Evolutionary conservation across 1,140 invertebrate species (phyloP).

Genomic region (Hirudo medicinalis): DNA sequence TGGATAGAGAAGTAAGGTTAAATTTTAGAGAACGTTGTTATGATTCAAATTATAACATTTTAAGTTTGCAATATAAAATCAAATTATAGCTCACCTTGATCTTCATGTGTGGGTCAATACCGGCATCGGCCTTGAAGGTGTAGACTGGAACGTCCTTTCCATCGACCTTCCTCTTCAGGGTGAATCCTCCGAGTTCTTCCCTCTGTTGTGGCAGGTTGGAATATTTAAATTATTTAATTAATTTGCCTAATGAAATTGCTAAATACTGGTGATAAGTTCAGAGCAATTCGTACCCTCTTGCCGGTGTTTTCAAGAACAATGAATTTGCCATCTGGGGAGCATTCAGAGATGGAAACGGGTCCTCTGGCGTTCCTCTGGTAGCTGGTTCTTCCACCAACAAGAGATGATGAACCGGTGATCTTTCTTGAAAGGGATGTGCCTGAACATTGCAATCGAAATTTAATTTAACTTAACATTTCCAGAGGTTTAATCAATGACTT

Average conservation of each 20-base stretch:
- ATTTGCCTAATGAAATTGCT: neutral
- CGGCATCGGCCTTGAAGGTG: slow-evolving; percentile 10
- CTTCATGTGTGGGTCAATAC: slow-evolving; percentile 3
- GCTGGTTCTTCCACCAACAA: slow-evolving; percentile 11
- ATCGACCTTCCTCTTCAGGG: slow-evolving; percentile 30
- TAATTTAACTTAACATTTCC: neutral
- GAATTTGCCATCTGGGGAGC: slow-evolving; percentile 12
- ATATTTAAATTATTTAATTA: neutral
- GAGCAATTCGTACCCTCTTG: neutral
- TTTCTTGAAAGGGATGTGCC: neutral
- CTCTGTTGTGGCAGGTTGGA: slow-evolving; percentile 25
- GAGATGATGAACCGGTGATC: neutral
- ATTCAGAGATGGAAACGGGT: slow-evolving; percentile 9
- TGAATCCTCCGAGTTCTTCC: slow-evolving; percentile 32
- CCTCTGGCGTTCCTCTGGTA: slow-evolving; percentile 14
- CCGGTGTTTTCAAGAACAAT: slow-evolving; percentile 14
- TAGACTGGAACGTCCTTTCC: slow-evolving; percentile 18
- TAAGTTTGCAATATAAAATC: neutral
- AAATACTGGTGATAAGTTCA: neutral
- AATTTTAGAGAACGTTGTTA: neutral
- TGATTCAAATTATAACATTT: neutral
- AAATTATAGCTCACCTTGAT: slow-evolving; percentile 10
- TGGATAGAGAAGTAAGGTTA: neutral
- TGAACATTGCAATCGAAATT: neutral
- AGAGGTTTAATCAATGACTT: neutral